These are phyloP conservation scores for Acanthosepion esculentum DNA, from an alignment of 2,888 invertebrate genomes.

Conservation along the genomic window DNA sequence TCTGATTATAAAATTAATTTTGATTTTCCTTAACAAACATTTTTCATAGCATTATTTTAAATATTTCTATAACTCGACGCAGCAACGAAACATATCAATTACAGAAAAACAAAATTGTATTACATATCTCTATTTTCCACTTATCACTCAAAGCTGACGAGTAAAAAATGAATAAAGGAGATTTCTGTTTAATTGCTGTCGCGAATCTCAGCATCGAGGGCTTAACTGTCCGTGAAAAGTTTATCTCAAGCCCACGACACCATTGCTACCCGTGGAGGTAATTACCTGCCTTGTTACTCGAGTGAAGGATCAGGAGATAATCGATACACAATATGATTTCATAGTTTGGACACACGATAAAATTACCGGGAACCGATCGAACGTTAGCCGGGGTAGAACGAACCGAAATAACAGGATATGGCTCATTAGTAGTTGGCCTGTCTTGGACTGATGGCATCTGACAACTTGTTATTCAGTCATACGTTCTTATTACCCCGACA, in stretches of 20 bases:
- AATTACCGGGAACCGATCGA: conserved; percentile 11
- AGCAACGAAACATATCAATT: neutral
- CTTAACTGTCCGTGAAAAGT: conserved; percentile 18
- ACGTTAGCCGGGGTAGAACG: neutral
- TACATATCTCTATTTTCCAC: neutral
- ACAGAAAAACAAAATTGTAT: neutral
- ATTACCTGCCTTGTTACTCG: neutral
- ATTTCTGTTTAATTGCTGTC: neutral
- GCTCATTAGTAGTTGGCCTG: neutral
- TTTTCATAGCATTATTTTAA: too few species aligned
- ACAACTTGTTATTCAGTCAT: neutral
- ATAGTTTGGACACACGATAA: neutral
- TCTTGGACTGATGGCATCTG: neutral
- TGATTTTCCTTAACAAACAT: too few species aligned
- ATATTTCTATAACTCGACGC: neutral
- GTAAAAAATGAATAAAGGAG: neutral
- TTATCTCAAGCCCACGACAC: neutral
- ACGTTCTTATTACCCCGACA: neutral
- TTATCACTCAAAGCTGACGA: too few species aligned
- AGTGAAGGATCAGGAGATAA: neutral
- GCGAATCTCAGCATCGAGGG: neutral
- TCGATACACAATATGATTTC: neutral
- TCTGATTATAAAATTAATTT: too few species aligned
- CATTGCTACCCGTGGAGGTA: conserved; percentile 33
- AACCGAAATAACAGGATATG: neutral